Evolutionary conservation across 2,113 vertebrate genomes (phyloP).

Genomic region (Leptobrachium ailaonicum): DNA sequence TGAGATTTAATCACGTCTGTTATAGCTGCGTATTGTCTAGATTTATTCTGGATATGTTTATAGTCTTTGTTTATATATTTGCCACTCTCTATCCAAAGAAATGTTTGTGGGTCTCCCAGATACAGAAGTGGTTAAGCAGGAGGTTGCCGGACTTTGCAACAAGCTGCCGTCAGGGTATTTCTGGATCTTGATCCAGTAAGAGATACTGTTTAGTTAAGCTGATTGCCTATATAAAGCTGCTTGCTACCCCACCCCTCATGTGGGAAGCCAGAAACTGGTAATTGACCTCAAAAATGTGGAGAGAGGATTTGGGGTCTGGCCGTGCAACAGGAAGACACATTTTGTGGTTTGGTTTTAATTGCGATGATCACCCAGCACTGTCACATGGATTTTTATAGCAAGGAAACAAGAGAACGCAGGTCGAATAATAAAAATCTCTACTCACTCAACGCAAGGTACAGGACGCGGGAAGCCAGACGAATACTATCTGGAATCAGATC

Average conservation of each 20-base stretch:
- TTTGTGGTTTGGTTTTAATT: conserved; percentile 42
- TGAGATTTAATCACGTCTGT: background rate
- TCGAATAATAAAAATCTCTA: background rate
- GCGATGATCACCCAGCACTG: conserved; percentile 30
- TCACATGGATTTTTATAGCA: conserved; percentile 40
- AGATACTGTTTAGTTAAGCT: conserved; percentile 32
- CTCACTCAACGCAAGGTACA: too few species aligned
- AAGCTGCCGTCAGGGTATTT: background rate
- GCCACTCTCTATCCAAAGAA: conserved; percentile 1
- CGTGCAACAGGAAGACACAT: conserved; percentile 25
- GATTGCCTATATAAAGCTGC: conserved; percentile 26
- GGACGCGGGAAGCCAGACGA: too few species aligned
- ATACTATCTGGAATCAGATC: too few species aligned
- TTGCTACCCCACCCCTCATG: conserved; percentile 14
- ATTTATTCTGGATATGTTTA: conserved; percentile 5
- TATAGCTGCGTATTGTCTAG: background rate
- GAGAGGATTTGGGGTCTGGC: conserved; percentile 38
- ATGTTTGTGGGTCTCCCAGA: background rate
- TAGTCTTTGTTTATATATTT: conserved; percentile 2
- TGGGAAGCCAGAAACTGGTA: conserved; percentile 33
- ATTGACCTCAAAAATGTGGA: conserved; percentile 46
- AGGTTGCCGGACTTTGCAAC: conserved; percentile 3
- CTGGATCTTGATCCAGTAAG: conserved; percentile 18
- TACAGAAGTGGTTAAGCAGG: conserved; percentile 12
- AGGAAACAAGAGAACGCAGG: conserved; percentile 34